phyloP scores from a whole-genome alignment of 2,113 vertebrate genomes.

The Microtus oregoni region DNA sequence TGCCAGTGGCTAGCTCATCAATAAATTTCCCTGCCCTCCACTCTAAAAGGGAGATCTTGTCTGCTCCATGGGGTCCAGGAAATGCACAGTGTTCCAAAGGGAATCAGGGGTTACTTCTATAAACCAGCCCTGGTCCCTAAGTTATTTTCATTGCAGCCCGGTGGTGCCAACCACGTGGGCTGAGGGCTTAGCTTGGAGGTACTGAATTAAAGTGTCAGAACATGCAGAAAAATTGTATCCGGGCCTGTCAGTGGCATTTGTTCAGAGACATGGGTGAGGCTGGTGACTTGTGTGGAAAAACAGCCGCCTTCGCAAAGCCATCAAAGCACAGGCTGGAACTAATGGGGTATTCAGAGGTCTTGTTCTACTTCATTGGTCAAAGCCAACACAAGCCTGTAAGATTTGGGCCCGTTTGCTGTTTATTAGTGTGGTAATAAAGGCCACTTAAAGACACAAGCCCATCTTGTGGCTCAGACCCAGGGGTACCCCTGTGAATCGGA shows the following conservation, averaged over 20 bases:
- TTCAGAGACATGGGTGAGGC: constrained; percentile 88
- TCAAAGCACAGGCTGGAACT: constrained; percentile 91
- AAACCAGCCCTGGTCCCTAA: constrained; percentile 91
- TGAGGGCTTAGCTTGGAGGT: constrained; percentile 88
- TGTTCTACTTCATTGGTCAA: constrained; percentile 92
- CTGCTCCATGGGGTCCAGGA: constrained; percentile 76
- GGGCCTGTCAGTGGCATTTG: constrained; percentile 91
- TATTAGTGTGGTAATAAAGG: constrained; percentile 88
- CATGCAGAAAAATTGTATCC: constrained; percentile 89
- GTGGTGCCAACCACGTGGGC: constrained; percentile 90
- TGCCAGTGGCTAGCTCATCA: constrained; percentile 62
- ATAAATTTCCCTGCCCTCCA: constrained; percentile 75
- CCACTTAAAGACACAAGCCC: constrained; percentile 87
- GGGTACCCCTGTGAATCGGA: constrained; percentile 68
- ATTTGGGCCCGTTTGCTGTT: constrained; percentile 89
- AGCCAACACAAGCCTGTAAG: constrained; percentile 90
- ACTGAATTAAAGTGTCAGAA: constrained; percentile 93
- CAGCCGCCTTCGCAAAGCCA: constrained; percentile 87
- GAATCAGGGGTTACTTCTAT: constrained; percentile 84
- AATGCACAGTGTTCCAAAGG: constrained; percentile 82
- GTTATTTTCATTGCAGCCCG: constrained; percentile 97
- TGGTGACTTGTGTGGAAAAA: constrained; percentile 89
- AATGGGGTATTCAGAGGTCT: constrained; percentile 91
- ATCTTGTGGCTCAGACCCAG: constrained; percentile 69
- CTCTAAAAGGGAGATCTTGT: constrained; percentile 75